phyloP scores from a whole-genome alignment of 1,140 invertebrate species.

The Dendrolimus punctatus region DNA sequence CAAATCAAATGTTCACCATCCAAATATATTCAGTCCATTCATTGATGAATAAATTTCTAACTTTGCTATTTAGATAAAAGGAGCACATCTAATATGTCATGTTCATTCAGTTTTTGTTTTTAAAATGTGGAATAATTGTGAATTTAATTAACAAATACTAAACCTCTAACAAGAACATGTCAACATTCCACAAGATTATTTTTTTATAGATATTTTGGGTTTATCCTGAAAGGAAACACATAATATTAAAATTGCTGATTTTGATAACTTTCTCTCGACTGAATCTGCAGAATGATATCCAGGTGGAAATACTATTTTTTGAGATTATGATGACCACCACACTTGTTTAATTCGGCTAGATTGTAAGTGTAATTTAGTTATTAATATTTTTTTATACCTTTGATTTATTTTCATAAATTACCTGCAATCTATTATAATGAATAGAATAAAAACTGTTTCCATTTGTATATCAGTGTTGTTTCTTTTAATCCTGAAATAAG shows the following conservation, averaged over 20 bases:
- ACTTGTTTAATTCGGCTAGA: slow-evolving; percentile 14
- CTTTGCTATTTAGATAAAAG: slow-evolving; percentile 9
- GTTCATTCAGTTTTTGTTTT: too few relatives aligned
- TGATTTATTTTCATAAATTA: slow-evolving; percentile 52
- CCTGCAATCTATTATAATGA: slow-evolving; percentile 7
- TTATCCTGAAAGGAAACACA: slow-evolving; percentile 1
- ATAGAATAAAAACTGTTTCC: slow-evolving; percentile 59
- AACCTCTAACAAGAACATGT: slow-evolving; percentile 11
- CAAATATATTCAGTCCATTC: slow-evolving; percentile 38
- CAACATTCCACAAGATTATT: slow-evolving; percentile 51
- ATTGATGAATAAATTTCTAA: slow-evolving; percentile 30
- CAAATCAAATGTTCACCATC: slow-evolving; percentile 42
- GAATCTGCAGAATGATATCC: background rate
- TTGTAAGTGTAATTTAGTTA: slow-evolving; percentile 53
- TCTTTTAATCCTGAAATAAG: slow-evolving; percentile 8
- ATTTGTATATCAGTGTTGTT: slow-evolving; percentile 40
- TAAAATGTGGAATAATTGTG: too few relatives aligned
- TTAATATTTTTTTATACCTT: slow-evolving; percentile 37
- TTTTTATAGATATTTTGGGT: slow-evolving; percentile 36
- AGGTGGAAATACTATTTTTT: background rate
- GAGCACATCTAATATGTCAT: background rate
- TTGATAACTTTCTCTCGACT: background rate
- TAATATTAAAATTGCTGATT: slow-evolving; percentile 6
- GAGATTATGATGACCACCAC: background rate
- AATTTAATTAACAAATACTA: slow-evolving; percentile 12